Conservation (phyloP, 2,888 invertebrate species). For the Thyatira batis region DNA sequence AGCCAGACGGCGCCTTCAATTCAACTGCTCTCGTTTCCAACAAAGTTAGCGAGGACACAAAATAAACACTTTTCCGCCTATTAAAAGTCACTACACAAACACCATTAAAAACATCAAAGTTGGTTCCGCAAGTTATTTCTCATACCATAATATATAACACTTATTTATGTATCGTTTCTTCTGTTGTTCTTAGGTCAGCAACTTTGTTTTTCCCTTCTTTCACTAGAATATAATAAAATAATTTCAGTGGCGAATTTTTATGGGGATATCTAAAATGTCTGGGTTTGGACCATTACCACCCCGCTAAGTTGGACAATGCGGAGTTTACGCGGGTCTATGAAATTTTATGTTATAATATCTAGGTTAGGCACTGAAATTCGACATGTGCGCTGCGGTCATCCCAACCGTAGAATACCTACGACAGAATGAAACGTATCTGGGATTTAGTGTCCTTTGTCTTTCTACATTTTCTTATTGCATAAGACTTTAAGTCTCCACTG, state of each 20-base stretch:
- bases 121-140: background rate
- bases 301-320: conserved; percentile 26
- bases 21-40: conserved; percentile 11
- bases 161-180: too few relatives aligned
- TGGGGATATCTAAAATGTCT: conserved; percentile 17
- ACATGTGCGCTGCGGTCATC: conserved; percentile 1
- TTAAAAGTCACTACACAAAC: too few relatives aligned
- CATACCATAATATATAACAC: background rate
- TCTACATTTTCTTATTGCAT: conserved; percentile 1
- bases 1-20: conserved; percentile 22
- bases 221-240: too few relatives aligned
- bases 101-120: background rate
- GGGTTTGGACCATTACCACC: conserved; percentile 25
- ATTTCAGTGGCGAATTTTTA: background rate
- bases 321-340: conserved; percentile 35
- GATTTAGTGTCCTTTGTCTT: conserved; percentile 15
- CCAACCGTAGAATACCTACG: background rate
- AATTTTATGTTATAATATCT: conserved; percentile 41
- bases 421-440: conserved; percentile 2
- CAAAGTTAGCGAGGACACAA: conserved; percentile 10
- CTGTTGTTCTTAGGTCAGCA: too few relatives aligned
- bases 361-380: conserved; percentile 26
- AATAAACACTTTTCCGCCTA: conserved; percentile 12
- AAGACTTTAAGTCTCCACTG: background rate
- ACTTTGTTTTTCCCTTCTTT: background rate